Evolutionary conservation across 2,888 invertebrate species (phyloP).

Genomic region (Phengaris alcon): DNA sequence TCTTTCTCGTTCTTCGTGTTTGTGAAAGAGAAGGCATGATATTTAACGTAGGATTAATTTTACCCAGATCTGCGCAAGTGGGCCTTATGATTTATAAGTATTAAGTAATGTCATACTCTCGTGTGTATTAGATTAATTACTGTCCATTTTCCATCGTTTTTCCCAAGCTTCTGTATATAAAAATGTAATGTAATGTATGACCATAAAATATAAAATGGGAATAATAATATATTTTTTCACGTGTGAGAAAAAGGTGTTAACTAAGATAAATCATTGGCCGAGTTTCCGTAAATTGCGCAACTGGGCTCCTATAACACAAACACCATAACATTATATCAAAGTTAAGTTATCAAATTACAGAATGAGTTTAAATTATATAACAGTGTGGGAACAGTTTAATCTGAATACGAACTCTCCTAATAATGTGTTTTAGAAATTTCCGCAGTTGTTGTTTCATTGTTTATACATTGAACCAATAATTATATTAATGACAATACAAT

Average conservation of each 20-base stretch:
- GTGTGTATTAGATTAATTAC: too few relatives aligned
- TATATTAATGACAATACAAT: conserved; percentile 3
- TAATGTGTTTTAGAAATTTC: conserved; percentile 17
- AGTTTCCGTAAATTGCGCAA: background rate
- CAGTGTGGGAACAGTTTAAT: conserved; percentile 9
- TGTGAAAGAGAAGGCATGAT: too few relatives aligned
- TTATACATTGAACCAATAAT: background rate
- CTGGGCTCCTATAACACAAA: background rate
- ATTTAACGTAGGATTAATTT: too few relatives aligned
- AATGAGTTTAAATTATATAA: conserved; percentile 2
- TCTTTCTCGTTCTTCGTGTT: too few relatives aligned
- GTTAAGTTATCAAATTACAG: background rate
- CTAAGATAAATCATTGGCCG: background rate
- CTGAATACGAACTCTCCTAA: background rate
- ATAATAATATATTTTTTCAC: background rate
- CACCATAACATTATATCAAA: conserved; percentile 5
- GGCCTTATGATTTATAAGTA: too few relatives aligned
- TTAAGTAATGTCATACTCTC: too few relatives aligned
- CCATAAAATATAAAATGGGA: too few relatives aligned
- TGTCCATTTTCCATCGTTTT: too few relatives aligned
- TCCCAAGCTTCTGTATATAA: too few relatives aligned
- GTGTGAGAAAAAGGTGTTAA: background rate
- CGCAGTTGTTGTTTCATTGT: background rate
- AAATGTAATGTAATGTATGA: too few relatives aligned
- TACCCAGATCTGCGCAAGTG: too few relatives aligned